A percentile compares a stretch with the other conserved stretches of the same genome.
Conservation (phyloP, 2,888 invertebrate species). For the Drosophila picticornis region DNA sequence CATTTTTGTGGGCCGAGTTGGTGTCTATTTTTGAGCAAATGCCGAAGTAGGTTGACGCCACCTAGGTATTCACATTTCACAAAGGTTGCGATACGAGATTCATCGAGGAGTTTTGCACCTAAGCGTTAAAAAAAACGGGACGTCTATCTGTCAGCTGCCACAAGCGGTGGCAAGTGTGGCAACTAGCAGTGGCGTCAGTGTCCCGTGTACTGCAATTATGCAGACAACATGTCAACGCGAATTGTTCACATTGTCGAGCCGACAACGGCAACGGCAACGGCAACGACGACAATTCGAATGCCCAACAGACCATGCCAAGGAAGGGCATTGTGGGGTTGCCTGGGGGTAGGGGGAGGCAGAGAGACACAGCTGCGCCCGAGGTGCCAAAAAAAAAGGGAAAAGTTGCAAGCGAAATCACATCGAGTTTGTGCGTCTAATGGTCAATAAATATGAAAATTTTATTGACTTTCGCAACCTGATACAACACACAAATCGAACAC, state of each 20-base stretch:
- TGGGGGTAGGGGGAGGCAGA: slow-evolving; percentile 1
- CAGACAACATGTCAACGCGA: slow-evolving; percentile 83
- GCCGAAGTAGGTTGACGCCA: slow-evolving; percentile 78
- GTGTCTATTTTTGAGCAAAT: slow-evolving; percentile 63
- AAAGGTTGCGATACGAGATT: slow-evolving; percentile 67
- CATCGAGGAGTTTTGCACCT: slow-evolving; percentile 74
- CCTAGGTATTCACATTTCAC: slow-evolving; percentile 74
- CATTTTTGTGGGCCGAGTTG: slow-evolving; percentile 69
- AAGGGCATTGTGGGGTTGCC: slow-evolving; percentile 1
- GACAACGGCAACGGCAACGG: slow-evolving; percentile 8
- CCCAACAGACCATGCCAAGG: slow-evolving; percentile 10
- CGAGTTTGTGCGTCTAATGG: slow-evolving; percentile 65
- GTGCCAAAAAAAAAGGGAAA: slow-evolving; percentile 49
- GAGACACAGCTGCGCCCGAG: slow-evolving; percentile 65
- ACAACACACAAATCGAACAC: slow-evolving; percentile 26
- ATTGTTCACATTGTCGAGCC: slow-evolving; percentile 77
- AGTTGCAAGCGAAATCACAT: slow-evolving; percentile 19
- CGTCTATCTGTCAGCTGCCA: slow-evolving; percentile 55
- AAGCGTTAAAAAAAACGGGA: slow-evolving; percentile 22
- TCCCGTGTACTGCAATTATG: slow-evolving; percentile 81
- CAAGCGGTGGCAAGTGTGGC: slow-evolving; percentile 29
- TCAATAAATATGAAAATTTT: slow-evolving; percentile 83
- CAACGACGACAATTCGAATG: slow-evolving; percentile 2
- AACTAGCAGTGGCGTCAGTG: slow-evolving; percentile 68
- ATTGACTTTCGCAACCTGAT: slow-evolving; percentile 72